A percentile compares a stretch with the other conserved stretches of the same genome.
These are phyloP conservation scores for Cirrhinus molitorella DNA, from an alignment of 2,797 vertebrate species.

Conservation along the genomic window DNA sequence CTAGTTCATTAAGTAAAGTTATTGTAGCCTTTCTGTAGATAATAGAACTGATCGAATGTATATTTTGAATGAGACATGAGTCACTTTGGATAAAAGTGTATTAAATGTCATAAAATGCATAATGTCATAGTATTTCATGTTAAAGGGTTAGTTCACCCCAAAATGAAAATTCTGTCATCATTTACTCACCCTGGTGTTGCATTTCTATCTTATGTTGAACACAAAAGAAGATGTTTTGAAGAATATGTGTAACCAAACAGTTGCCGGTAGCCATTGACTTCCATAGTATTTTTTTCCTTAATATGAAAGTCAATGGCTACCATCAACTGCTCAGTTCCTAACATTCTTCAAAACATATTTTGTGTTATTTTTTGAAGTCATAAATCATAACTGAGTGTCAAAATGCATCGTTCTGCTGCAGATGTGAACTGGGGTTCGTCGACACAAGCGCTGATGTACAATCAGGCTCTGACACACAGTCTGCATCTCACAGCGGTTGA, in stretches of 20 bases:
- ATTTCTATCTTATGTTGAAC: not conserved
- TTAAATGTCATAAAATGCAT: too few species aligned
- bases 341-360: not conserved
- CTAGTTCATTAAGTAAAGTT: not conserved
- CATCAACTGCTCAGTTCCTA: too few species aligned
- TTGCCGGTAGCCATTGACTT: too few species aligned
- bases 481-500: conserved; percentile 92
- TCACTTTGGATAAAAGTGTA: not conserved
- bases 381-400: not conserved
- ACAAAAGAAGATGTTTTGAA: not conserved
- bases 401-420: conserved; percentile 59
- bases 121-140: not conserved
- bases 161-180: not conserved
- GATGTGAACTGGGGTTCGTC: conserved; percentile 99
- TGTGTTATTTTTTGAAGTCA: not conserved
- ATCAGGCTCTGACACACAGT: conserved; percentile 92
- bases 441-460: conserved; percentile 94
- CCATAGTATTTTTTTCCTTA: too few species aligned
- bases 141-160: not conserved
- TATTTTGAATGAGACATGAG: not conserved
- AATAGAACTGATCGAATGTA: not conserved
- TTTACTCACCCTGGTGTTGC: not conserved
- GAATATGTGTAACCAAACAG: too few species aligned
- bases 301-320: too few species aligned
- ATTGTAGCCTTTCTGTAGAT: not conserved